Evolutionary conservation across 2,113 vertebrate species (phyloP).

Genomic region (Phrynocephalus versicolor): DNA sequence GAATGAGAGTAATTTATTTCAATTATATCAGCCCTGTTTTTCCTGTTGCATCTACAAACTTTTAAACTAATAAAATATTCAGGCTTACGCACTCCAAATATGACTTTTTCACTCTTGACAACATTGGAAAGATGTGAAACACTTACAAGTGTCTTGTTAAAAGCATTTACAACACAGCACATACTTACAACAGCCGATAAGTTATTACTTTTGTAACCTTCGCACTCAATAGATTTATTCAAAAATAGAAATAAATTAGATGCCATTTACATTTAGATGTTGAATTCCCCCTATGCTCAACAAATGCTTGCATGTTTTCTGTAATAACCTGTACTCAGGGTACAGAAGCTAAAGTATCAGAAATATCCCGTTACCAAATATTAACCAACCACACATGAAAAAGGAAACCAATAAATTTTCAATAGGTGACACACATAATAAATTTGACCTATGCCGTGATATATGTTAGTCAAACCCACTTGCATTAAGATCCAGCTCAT

Average conservation of each 20-base stretch:
- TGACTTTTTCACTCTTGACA: constrained; percentile 17
- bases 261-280: neutral
- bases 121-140: constrained; percentile 3
- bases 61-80: constrained; percentile 3
- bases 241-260: neutral
- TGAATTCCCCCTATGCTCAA: neutral
- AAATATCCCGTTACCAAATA: neutral
- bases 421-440: neutral
- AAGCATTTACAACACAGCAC: constrained; percentile 10
- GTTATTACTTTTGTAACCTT: neutral
- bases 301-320: neutral
- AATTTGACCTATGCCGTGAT: neutral
- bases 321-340: neutral
- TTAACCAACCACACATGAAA: neutral
- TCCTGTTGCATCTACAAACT: neutral
- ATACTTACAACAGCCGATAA: neutral
- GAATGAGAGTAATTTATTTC: neutral
- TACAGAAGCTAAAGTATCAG: neutral
- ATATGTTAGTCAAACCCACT: too few species aligned
- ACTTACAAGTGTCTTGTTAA: constrained; percentile 33
- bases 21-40: neutral
- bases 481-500: neutral
- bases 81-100: constrained; percentile 10
- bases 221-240: neutral
- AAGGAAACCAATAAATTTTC: neutral